Evolutionary conservation across 2,797 vertebrate species (phyloP).

Genomic region (Takifugu rubripes): DNA sequence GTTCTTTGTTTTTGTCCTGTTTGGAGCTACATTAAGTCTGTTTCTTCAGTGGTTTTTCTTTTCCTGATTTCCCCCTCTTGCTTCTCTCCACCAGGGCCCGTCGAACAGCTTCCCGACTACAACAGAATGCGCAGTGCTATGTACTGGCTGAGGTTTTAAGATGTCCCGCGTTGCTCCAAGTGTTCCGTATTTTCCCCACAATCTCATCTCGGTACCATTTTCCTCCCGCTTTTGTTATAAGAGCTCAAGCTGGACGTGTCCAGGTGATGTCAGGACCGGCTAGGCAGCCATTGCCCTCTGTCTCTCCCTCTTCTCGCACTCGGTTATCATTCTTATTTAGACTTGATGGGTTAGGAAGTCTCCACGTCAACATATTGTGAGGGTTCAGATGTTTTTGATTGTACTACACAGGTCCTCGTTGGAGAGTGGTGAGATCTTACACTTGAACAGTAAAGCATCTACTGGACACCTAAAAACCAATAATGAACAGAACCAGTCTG

Average conservation of each 20-base stretch:
- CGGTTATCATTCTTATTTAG: conserved; percentile 13
- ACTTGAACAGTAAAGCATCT: conserved; percentile 19
- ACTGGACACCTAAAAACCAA: conserved; percentile 14
- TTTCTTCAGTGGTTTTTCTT: neutral
- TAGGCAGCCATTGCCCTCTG: conserved; percentile 11
- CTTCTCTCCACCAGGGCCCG: conserved; percentile 79
- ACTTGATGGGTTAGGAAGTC: conserved; percentile 6
- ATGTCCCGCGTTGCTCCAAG: conserved; percentile 15
- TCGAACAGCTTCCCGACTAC: conserved; percentile 95
- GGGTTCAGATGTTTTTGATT: conserved; percentile 27
- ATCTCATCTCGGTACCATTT: neutral
- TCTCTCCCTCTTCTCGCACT: conserved; percentile 14
- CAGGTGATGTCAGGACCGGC: conserved; percentile 9
- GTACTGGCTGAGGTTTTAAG: conserved; percentile 95
- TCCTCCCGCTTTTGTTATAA: conserved; percentile 11
- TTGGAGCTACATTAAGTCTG: neutral
- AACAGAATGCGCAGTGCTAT: conserved; percentile 93
- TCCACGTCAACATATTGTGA: conserved; percentile 11
- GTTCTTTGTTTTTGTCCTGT: conserved; percentile 51
- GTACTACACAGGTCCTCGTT: conserved; percentile 15
- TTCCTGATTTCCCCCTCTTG: conserved; percentile 23
- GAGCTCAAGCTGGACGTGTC: conserved; percentile 11
- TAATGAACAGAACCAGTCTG: conserved; percentile 22
- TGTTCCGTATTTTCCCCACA: conserved; percentile 28
- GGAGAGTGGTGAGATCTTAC: conserved; percentile 4